Evolutionary conservation across 2,797 vertebrate genomes (phyloP), one percentile per base, ranked within the genome.

Genomic region (Calcarius lapponicus): DNA sequence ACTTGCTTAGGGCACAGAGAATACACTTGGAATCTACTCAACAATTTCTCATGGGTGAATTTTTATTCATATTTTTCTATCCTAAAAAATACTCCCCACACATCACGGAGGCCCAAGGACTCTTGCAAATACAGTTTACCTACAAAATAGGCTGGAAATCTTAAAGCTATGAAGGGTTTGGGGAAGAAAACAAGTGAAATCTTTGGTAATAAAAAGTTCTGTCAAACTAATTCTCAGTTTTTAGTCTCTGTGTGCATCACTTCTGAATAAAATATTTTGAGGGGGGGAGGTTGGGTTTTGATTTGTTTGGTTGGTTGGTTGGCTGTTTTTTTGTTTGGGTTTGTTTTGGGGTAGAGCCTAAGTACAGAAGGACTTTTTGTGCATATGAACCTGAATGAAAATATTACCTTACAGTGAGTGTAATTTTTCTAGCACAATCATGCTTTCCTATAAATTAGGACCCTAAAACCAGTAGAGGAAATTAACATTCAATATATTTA

Each of bases 381-480:
- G 73, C 67, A 72, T 72, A 25, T 15, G 47, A 36, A 54, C 38
- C 62, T 82, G n/a, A 57, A 57, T 85, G 8, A 92, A 91, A 96
- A 81, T 67, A 47, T 42, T 31, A 57, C n/a, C 43, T 92, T 94
- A 84, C 50, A 75, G 25, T 73, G 31, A 43, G 25, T 53, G 11
- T 45, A 75, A 67, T 72, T 92, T 97, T 76, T 89, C 90, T 79
- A 91, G 28, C 53, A 71, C 36, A 66, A 10, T 10, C 56, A 69
- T 56, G 10, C 26, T 94, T 94, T 93, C 82, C 72, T 80, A 84
- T 84, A 92, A 92, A 89, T 34, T 75, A 60, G 32, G 51, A 95
- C 75, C 82, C 64, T 57, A 50, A 60, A 91, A 48, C 26, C 64
- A 85, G 31, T n/a, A 54, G n/a, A 95, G 64, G 38, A 97, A 97